Evolutionary conservation across 2,888 invertebrate species (phyloP).

Genomic region (Drosophila nr. fundita): DNA sequence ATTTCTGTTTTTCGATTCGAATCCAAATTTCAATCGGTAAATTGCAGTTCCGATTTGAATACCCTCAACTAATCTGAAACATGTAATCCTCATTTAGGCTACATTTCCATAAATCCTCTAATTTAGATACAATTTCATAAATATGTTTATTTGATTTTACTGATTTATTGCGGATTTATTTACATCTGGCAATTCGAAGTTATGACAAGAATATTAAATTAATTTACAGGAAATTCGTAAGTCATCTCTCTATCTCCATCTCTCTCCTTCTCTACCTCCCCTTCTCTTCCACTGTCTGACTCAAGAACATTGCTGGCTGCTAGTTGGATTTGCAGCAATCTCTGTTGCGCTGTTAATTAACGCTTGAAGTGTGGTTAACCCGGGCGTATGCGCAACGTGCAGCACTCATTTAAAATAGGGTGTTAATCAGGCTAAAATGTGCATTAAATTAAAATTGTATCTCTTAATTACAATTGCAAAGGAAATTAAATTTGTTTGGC

Average conservation of each 20-base stretch:
- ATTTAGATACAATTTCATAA: background rate
- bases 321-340: slow-evolving; percentile 5
- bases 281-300: rapidly evolving
- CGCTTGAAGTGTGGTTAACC: slow-evolving; percentile 46
- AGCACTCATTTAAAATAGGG: slow-evolving; percentile 15
- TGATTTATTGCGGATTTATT: background rate
- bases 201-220: background rate
- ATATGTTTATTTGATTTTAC: background rate
- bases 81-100: background rate
- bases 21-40: too few species aligned
- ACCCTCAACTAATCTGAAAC: too few species aligned
- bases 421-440: background rate
- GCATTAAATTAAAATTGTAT: slow-evolving; percentile 20
- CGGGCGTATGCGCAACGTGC: slow-evolving; percentile 45
- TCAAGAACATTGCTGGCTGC: slow-evolving; percentile 6
- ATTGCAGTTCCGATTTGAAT: too few species aligned
- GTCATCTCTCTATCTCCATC: background rate
- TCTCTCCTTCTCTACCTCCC: too few species aligned
- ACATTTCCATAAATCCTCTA: background rate
- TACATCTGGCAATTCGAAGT: background rate
- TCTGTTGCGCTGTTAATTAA: slow-evolving; percentile 47
- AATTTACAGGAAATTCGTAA: background rate
- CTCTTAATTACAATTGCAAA: slow-evolving; percentile 20
- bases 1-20: too few species aligned
- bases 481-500: slow-evolving; percentile 7